These are phyloP conservation scores for Sebastes matsubarae DNA, from an alignment of 2,797 vertebrate species.

Conservation along the genomic window DNA sequence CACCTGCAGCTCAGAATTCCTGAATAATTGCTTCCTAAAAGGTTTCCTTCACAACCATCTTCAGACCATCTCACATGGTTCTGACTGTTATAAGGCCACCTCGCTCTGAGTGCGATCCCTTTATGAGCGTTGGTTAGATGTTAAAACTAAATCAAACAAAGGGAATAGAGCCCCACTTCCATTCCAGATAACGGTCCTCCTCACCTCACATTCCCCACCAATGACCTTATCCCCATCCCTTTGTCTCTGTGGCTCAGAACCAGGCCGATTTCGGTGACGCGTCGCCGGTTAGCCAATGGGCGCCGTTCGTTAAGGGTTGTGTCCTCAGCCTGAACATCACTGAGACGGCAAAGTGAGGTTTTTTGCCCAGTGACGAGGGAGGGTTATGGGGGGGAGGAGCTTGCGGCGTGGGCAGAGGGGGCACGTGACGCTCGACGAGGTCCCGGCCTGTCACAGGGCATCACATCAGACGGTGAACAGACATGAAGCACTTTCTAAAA, in stretches of 20 bases:
- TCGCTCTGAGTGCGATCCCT: neutral
- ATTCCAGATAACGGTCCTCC: constrained; percentile 6
- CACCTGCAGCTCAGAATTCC: constrained; percentile 23
- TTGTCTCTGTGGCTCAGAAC: constrained; percentile 66
- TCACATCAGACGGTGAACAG: constrained; percentile 74
- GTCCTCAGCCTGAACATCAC: constrained; percentile 48
- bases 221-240: constrained; percentile 40
- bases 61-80: neutral
- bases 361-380: constrained; percentile 64
- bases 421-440: constrained; percentile 69
- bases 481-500: constrained; percentile 27
- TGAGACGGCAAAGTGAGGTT: constrained; percentile 13
- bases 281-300: constrained; percentile 70
- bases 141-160: constrained; percentile 2
- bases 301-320: constrained; percentile 24
- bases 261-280: constrained; percentile 64
- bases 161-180: neutral
- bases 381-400: constrained; percentile 39
- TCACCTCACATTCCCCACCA: constrained; percentile 29
- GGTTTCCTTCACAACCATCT: neutral
- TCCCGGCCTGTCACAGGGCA: constrained; percentile 70
- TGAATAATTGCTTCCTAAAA: neutral
- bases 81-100: neutral
- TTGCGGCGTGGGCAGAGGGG: constrained; percentile 18
- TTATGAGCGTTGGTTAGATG: neutral